Evolutionary conservation across 2,797 vertebrate genomes (phyloP), one percentile per base, ranked within the genome.

Genomic region (Brachyalestes nurse): DNA sequence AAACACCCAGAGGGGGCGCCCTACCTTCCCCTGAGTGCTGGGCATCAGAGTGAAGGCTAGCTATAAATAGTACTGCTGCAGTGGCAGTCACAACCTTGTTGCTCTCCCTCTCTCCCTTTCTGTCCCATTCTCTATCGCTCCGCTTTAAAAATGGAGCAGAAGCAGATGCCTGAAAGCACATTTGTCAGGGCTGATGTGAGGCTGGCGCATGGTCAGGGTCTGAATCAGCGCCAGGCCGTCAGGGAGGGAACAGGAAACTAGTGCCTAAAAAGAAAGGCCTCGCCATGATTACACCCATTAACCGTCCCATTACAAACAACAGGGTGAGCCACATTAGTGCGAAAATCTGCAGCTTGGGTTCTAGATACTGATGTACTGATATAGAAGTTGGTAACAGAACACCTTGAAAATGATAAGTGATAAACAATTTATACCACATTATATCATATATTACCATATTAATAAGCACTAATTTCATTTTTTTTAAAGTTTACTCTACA

Each of bases 51-150:
- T 86, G 72, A 87, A 85, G 88, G 61, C 42, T 81, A 61, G 73
- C 92, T 94, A 93, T 89, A 93, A 93, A 93, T 94, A 94, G 91
- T 80, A 75, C 75, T 74, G 75, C 89, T 88, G 90, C 88, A 38
- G 88, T 87, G 85, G 85, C 75, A 86, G 86, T 84, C 76, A 64
- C 80, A 87, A 78, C 75, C 82, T 82, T 79, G 72, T 88, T 90
- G 82, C 88, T 89, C 87, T 90, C 62, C 45, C 53, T 51, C 84
- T 87, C 38, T 25, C 82, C 87, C 40, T 38, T 79, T 83, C 86
- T 82, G 84, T 62, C 80, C 79, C 82, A 87, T 82, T 75, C 66
- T 84, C 82, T 70, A 80, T 84, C 86, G 86, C 82, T 85, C 58
- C 13, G n/a, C 28, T 79, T 85, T 84, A 90, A 91, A 90, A 90